phyloP scores from a whole-genome alignment of 2,113 vertebrate genomes.

The Ochotona princeps region DNA sequence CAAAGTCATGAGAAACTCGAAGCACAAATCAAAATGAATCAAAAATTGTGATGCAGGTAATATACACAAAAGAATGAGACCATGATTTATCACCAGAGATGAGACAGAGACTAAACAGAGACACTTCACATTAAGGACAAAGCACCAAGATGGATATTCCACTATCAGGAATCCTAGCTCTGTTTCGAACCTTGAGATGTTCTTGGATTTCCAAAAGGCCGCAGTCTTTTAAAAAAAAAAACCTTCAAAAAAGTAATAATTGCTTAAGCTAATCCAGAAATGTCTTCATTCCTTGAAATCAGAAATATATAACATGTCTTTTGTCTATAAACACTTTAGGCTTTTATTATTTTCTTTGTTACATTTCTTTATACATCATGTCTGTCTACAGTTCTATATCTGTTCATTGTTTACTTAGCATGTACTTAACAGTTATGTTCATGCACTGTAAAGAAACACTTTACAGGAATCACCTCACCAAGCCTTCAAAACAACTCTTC shows the following conservation, averaged over 20 bases:
- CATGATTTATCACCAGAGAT: slow-evolving; percentile 25
- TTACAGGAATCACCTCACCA: neutral
- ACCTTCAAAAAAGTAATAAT: slow-evolving; percentile 42
- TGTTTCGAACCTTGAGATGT: neutral
- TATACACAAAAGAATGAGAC: neutral
- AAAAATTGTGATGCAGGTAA: neutral
- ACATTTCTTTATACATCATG: neutral
- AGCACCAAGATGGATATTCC: neutral
- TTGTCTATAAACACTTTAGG: neutral
- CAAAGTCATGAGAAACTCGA: neutral
- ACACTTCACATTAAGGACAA: neutral
- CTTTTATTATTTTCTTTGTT: slow-evolving; percentile 35
- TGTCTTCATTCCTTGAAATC: slow-evolving; percentile 9
- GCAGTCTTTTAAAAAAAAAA: neutral
- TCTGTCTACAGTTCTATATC: slow-evolving; percentile 3
- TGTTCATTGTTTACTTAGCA: neutral
- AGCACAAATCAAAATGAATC: neutral
- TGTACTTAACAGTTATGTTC: neutral
- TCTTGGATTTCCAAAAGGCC: slow-evolving; percentile 1
- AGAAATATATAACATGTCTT: slow-evolving; percentile 10
- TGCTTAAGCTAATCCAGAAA: neutral
- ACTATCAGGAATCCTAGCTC: neutral
- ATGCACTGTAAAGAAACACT: neutral
- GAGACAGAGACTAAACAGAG: neutral
- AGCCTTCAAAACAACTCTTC: slow-evolving; percentile 33